Evolutionary conservation across 2,888 invertebrate species (phyloP), one percentile per base, ranked within the genome.

Genomic region (Hymenopus coronatus): DNA sequence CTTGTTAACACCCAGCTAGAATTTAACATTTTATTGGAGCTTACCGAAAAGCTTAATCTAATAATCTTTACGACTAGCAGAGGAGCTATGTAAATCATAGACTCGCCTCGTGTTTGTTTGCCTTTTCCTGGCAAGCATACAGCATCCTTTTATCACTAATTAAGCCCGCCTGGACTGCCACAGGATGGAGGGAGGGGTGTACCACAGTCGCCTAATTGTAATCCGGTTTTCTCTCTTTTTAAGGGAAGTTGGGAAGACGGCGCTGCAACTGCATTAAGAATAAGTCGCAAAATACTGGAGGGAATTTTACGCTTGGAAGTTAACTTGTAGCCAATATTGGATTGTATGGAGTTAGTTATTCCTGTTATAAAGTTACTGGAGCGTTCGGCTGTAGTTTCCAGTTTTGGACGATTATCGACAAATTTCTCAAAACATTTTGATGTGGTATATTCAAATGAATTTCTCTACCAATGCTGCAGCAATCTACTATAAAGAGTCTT

Each of bases 51-150:
- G 54, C 82, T 88, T 40, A 88, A n/a, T 20, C 54, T 70, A 25
- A 25, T 88, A 88, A 82, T 83, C 27, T 82, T 28, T 40, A 40
- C 28, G 27, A 33, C 28, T 70, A 70, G 54, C 54, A 20, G 82
- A 28, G 83, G 54, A 40, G 82, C 46, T 83, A 88, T 83, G 83
- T 46, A 88, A 88, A 88, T 88, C 88, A 88, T 88, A 83, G 82
- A 88, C 54, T 83, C 82, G 40, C 9, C 14, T 88, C 28, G 28
- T 87, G 33, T 87, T 88, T 88, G 88, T 88, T 89, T 83, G 86
- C 30, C 86, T 86, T 81, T 25, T 81, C 28, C 30, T 86, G 54
- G 54, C 54, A 70, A 70, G 54, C 54, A 70, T 25, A 70, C 54
- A 20, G 54, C 81, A 30, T 81, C 70, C 30, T 84, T 28, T 86